Evolutionary conservation across 2,113 vertebrate species (phyloP).

Genomic region (Urocitellus parryii): DNA sequence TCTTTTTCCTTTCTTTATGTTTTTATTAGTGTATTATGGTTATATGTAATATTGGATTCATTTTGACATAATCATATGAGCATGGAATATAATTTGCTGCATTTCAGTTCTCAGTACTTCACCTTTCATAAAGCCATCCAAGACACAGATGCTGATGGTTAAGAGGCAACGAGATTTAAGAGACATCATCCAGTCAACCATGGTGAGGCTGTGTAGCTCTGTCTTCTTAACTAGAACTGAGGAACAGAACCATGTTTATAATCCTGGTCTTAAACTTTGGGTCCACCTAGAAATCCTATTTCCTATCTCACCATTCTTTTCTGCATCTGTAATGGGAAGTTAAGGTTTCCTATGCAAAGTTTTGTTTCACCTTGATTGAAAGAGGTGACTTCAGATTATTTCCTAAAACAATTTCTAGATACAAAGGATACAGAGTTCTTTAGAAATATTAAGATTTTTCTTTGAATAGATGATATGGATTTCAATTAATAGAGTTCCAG

Average conservation of each 20-base stretch:
- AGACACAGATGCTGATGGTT: neutral
- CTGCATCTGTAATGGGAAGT: neutral
- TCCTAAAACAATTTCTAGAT: constrained; percentile 28
- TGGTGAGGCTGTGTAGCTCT: neutral
- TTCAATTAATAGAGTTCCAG: constrained; percentile 57
- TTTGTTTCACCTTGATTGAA: neutral
- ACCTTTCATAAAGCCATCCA: neutral
- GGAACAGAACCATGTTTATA: neutral
- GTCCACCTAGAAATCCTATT: neutral
- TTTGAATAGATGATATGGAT: constrained; percentile 49
- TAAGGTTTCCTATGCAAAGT: neutral
- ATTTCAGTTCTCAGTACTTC: no score
- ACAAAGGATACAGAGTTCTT: constrained; percentile 53
- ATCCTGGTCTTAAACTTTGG: constrained; percentile 29
- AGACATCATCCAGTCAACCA: neutral
- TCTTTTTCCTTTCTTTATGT: neutral
- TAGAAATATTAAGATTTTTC: constrained; percentile 48
- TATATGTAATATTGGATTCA: no score
- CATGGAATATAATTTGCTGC: no score
- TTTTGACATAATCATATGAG: no score
- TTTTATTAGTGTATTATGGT: no score
- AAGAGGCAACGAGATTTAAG: neutral
- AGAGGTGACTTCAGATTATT: constrained; percentile 13
- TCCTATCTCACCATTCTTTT: neutral
- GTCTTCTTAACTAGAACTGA: neutral